These are phyloP conservation scores for Coleophora flavipennella DNA, from an alignment of 2,888 invertebrate genomes.

Conservation along the genomic window DNA sequence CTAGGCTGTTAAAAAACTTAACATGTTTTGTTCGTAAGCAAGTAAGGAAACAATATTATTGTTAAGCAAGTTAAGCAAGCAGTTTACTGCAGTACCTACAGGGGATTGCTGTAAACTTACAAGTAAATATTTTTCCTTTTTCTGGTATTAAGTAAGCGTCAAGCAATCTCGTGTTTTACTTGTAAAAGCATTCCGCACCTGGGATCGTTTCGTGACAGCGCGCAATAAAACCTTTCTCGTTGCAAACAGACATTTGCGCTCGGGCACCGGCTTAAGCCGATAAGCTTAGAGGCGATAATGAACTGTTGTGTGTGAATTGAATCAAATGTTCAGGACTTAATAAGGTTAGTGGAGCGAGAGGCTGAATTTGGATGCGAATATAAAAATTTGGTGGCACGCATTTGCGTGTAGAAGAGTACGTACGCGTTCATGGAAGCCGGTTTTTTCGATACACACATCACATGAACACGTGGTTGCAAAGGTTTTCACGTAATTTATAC, in stretches of 20 bases:
- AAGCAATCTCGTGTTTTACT: slow-evolving; percentile 50
- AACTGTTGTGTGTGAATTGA: slow-evolving; percentile 11
- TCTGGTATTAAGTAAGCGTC: slow-evolving; percentile 43
- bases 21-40: too few relatives aligned
- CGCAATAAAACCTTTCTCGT: slow-evolving; percentile 47
- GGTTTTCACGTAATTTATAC: too few relatives aligned
- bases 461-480: background rate
- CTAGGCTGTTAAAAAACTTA: too few relatives aligned
- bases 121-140: slow-evolving; percentile 33
- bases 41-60: too few relatives aligned
- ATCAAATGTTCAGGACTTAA: slow-evolving; percentile 27
- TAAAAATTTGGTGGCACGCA: slow-evolving; percentile 52
- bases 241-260: slow-evolving; percentile 18
- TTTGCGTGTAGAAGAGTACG: slow-evolving; percentile 29
- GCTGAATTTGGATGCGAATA: slow-evolving; percentile 49
- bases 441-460: slow-evolving; percentile 6
- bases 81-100: too few relatives aligned
- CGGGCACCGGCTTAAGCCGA: slow-evolving; percentile 15
- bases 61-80: too few relatives aligned
- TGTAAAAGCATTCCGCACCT: slow-evolving; percentile 64
- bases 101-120: slow-evolving; percentile 4
- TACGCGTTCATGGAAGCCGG: slow-evolving; percentile 11
- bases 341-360: slow-evolving; percentile 59
- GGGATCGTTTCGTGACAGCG: slow-evolving; percentile 59
- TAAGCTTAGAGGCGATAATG: slow-evolving; percentile 20